A percentile compares a stretch with the other conserved stretches of the same genome.
Conservation (phyloP, 2,113 vertebrate species). For the Sapayoa aenigma region DNA sequence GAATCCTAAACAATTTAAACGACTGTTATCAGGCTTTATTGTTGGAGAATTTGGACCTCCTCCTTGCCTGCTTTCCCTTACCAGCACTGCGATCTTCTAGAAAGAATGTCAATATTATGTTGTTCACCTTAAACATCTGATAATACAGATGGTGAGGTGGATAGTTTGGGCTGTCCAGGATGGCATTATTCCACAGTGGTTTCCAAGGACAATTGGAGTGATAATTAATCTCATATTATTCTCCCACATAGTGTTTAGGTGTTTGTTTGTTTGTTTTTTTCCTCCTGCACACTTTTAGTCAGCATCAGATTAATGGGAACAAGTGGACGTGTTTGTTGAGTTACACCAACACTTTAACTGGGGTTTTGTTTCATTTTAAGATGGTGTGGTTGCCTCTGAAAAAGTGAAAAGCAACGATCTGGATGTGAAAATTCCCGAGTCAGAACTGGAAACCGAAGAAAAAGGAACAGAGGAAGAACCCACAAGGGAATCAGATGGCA, state of each 20-base stretch:
- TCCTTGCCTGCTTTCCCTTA: not conserved
- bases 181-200: not conserved
- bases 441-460: slow-evolving; percentile 41
- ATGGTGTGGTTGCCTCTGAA: slow-evolving; percentile 16
- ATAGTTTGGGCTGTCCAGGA: not conserved
- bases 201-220: not conserved
- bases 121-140: not conserved
- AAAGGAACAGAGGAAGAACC: slow-evolving; percentile 10
- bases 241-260: not conserved
- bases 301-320: not conserved
- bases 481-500: slow-evolving; percentile 11
- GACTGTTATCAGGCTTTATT: not conserved
- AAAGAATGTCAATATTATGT: not conserved
- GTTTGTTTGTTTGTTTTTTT: not conserved
- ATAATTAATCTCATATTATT: not conserved
- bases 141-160: not conserved
- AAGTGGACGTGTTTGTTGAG: not conserved
- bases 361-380: slow-evolving; percentile 8
- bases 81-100: not conserved
- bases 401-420: not conserved
- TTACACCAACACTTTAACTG: not conserved
- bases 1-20: not conserved
- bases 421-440: not conserved
- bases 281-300: not conserved
- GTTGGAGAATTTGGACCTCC: not conserved